Percentiles rank a stretch among this genome's conserved stretches.
Conservation (phyloP, 92 coral and sea anemone genomes). For the Parazoanthus atlanticus region DNA sequence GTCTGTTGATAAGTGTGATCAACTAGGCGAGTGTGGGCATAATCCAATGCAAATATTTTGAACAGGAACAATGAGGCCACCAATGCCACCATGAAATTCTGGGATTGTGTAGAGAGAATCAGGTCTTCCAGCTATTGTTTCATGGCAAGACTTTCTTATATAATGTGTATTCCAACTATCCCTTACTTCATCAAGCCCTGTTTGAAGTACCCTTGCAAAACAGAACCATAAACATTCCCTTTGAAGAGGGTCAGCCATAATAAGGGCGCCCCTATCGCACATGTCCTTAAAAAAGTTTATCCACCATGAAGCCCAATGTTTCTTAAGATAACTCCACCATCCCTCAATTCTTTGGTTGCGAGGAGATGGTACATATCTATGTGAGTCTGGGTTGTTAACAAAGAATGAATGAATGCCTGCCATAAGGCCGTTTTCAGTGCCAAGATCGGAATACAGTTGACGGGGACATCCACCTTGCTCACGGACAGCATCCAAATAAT, state of each 20-base stretch:
- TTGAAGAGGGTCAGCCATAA: slow-evolving; percentile 11
- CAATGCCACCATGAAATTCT: slow-evolving; percentile 23
- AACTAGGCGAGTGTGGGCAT: neutral
- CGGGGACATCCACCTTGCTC: slow-evolving; percentile 14
- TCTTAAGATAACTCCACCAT: slow-evolving; percentile 4
- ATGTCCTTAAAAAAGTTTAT: neutral
- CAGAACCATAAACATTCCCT: slow-evolving; percentile 17
- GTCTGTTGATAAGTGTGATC: neutral
- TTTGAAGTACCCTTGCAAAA: neutral
- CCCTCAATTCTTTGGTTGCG: slow-evolving; percentile 18
- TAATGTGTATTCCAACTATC: slow-evolving; percentile 6
- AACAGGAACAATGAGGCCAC: neutral
- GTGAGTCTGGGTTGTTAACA: neutral
- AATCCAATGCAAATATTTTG: neutral
- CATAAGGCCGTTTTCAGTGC: slow-evolving; percentile 8
- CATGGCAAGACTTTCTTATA: neutral
- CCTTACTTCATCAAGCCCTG: slow-evolving; percentile 4
- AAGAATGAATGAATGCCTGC: neutral
- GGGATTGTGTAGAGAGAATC: slow-evolving; percentile 5
- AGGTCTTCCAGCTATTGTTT: neutral
- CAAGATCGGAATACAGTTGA: neutral
- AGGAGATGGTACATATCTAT: slow-evolving; percentile 3
- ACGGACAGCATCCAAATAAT: slow-evolving; percentile 11
- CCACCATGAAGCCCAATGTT: slow-evolving; percentile 12
- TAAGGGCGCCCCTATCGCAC: neutral